These are phyloP conservation scores for Gallinago jamesoni DNA, from an alignment of 2,113 vertebrate species.

Conservation along the genomic window DNA sequence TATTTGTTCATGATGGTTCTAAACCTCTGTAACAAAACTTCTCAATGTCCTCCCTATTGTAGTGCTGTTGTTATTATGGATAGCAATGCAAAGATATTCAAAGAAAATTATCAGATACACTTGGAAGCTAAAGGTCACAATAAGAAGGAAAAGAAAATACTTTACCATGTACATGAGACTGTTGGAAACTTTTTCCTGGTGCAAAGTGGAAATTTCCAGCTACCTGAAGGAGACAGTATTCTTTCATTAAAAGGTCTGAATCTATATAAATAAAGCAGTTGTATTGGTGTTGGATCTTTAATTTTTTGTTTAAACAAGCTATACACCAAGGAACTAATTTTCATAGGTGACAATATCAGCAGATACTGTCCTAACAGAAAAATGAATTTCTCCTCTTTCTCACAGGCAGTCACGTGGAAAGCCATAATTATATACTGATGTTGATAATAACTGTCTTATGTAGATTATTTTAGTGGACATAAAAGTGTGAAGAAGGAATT, in stretches of 20 bases:
- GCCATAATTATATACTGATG: neutral
- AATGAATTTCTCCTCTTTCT: neutral
- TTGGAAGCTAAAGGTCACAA: neutral
- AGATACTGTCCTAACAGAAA: neutral
- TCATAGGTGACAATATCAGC: neutral
- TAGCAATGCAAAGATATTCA: neutral
- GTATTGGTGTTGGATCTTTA: neutral
- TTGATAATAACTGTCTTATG: neutral
- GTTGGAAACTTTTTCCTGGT: conserved; percentile 98
- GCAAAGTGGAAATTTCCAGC: conserved; percentile 99
- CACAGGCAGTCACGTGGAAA: neutral
- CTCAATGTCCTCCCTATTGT: neutral
- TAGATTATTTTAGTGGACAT: neutral
- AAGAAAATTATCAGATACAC: neutral
- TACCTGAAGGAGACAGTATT: conserved; percentile 77
- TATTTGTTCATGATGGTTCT: neutral
- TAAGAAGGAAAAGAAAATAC: neutral
- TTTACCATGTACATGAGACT: conserved; percentile 97
- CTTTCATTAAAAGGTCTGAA: neutral
- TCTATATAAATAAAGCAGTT: neutral
- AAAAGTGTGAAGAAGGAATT: neutral
- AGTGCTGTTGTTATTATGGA: neutral
- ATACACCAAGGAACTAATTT: neutral
- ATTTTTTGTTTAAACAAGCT: neutral
- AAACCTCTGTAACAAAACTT: neutral